Conservation (phyloP, 2,888 invertebrate genomes). For the Hydropsyche betteni region DNA sequence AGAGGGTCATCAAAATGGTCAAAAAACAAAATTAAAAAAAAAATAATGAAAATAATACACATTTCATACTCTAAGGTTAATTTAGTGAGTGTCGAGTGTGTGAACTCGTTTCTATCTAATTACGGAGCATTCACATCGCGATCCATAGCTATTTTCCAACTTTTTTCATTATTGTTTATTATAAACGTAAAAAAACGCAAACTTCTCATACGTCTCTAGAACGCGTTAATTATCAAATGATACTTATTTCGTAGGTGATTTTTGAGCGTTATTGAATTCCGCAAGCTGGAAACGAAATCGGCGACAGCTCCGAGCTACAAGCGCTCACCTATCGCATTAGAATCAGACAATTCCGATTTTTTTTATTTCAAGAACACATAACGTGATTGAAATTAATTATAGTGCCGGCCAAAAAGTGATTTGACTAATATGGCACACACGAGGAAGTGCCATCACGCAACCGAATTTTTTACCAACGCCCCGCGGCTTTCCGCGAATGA, state of each 20-base stretch:
- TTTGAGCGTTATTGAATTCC: slow-evolving; percentile 14
- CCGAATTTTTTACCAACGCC: slow-evolving; percentile 8
- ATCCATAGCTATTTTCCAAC: neutral
- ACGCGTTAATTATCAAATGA: slow-evolving; percentile 23
- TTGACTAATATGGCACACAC: slow-evolving; percentile 21
- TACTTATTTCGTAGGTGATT: slow-evolving; percentile 13
- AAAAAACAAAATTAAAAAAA: slow-evolving; percentile 31
- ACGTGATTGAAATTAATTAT: slow-evolving; percentile 27
- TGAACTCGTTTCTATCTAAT: slow-evolving; percentile 18
- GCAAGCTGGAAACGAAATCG: neutral
- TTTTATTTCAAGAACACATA: slow-evolving; percentile 3
- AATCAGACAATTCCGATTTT: neutral
- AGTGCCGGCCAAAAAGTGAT: neutral
- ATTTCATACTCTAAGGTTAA: neutral
- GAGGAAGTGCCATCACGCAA: slow-evolving; percentile 20
- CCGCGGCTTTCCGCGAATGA: neutral
- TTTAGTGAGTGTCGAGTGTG: slow-evolving; percentile 15
- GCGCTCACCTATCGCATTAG: slow-evolving; percentile 1
- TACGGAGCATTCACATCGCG: slow-evolving; percentile 7
- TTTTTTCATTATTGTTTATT: slow-evolving; percentile 16
- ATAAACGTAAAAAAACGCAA: neutral
- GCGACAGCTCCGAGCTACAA: slow-evolving; percentile 13
- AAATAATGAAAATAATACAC: too few relatives aligned
- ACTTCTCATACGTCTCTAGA: slow-evolving; percentile 7
- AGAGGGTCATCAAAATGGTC: slow-evolving; percentile 38